A percentile compares a stretch with the other conserved stretches of the same genome.
Evolutionary conservation across 30 jellyfish, hydroid and myxozoan genomes (phyloP).

Genomic region (Turritopsis dohrnii): DNA sequence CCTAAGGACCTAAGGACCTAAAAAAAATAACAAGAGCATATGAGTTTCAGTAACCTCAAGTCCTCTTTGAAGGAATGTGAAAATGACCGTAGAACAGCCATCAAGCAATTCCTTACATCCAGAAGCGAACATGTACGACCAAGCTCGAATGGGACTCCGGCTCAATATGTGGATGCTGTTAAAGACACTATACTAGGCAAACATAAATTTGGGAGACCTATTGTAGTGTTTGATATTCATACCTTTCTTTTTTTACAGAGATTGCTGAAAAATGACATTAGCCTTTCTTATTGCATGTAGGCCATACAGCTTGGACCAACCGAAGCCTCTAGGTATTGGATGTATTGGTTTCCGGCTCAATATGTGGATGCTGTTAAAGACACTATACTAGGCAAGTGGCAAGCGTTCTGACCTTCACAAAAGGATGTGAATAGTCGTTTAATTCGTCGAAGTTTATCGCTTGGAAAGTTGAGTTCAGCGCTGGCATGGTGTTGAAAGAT

Average conservation of each 20-base stretch:
- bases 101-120: no score
- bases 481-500: background rate
- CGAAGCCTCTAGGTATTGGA: constrained; percentile 94
- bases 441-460: background rate
- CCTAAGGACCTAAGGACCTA: no score
- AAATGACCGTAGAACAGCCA: no score
- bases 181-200: constrained; percentile 83
- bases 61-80: no score
- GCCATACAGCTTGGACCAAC: constrained; percentile 93
- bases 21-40: no score
- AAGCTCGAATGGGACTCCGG: constrained; percentile 99
- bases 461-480: background rate
- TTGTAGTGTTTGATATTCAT: background rate
- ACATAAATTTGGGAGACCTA: no score
- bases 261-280: background rate
- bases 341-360: constrained; percentile 98
- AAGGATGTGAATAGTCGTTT: background rate
- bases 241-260: background rate
- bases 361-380: constrained; percentile 83
- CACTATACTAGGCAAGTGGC: constrained; percentile 93
- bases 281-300: constrained; percentile 10
- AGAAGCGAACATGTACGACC: no score
- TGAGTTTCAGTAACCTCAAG: no score
- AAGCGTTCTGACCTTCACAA: constrained; percentile 35
- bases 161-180: constrained; percentile 87